A percentile compares a stretch with the other conserved stretches of the same genome.
Conservation (phyloP, 2,797 vertebrate species). For the Threskiornis aethiopicus region DNA sequence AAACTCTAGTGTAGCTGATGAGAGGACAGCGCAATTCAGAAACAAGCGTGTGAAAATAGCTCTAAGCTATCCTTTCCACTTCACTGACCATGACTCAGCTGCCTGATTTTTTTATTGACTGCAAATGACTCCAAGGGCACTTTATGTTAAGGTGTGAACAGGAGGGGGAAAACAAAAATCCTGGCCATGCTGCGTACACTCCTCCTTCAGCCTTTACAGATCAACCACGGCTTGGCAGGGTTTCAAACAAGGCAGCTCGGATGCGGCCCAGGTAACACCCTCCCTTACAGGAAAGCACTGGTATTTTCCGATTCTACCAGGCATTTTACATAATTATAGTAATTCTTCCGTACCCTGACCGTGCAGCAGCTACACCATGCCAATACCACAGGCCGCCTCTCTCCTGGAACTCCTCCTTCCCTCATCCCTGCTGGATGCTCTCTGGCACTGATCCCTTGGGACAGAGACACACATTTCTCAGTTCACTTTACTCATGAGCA, state of each 20-base stretch:
- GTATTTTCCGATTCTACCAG: not conserved
- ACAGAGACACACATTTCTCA: not conserved
- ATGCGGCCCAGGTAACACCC: not conserved
- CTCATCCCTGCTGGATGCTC: not conserved
- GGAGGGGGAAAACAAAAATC: not conserved
- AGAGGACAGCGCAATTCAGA: not conserved
- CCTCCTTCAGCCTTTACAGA: not conserved
- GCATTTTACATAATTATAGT: accelerated
- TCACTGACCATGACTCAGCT: not conserved
- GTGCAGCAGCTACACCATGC: not conserved
- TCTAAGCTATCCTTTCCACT: not conserved
- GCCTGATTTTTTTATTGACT: not conserved
- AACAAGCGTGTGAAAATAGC: not conserved
- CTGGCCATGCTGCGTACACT: not conserved
- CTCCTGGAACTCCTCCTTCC: not conserved
- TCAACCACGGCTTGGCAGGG: not conserved
- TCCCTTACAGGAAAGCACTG: not conserved
- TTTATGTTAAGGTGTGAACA: not conserved
- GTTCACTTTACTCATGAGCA: accelerated
- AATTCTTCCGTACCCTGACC: not conserved
- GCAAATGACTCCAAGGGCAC: not conserved
- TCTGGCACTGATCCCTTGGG: not conserved
- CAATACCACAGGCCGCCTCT: not conserved
- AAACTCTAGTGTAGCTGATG: not conserved
- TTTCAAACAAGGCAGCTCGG: not conserved